A percentile compares a stretch with the other conserved stretches of the same genome.
These are phyloP conservation scores for Melipona bicolor DNA, from an alignment of 2,888 invertebrate genomes.

Conservation along the genomic window DNA sequence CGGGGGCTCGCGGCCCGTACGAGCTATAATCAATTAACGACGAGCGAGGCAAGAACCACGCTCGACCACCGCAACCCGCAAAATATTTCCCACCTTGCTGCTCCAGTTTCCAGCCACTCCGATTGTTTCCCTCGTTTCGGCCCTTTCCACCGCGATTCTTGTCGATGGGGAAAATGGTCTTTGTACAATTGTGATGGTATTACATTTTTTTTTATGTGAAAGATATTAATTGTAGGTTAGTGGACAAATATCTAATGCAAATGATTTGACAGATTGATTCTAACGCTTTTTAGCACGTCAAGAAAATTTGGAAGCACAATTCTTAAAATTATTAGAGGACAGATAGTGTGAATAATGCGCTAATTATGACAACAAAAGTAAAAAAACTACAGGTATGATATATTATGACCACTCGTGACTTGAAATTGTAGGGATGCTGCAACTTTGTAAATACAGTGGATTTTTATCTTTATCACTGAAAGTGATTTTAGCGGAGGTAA, in stretches of 20 bases:
- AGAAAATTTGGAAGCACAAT: background rate
- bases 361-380: background rate
- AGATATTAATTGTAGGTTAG: background rate
- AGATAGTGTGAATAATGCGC: background rate
- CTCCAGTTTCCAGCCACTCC: conserved; percentile 54
- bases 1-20: conserved; percentile 67
- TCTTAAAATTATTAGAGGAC: background rate
- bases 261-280: background rate
- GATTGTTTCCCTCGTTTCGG: conserved; percentile 38
- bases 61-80: conserved; percentile 65
- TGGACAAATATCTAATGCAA: background rate
- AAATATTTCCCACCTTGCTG: conserved; percentile 73
- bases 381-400: background rate
- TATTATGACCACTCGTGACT: too few relatives aligned
- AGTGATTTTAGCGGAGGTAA: too few relatives aligned
- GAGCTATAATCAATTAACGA: conserved; percentile 81
- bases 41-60: conserved; percentile 76
- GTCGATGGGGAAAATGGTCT: conserved; percentile 34
- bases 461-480: too few relatives aligned
- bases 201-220: background rate
- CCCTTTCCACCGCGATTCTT: conserved; percentile 25
- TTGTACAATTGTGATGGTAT: background rate
- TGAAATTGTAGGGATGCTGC: too few relatives aligned
- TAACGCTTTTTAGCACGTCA: too few relatives aligned
- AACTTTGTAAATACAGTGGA: too few relatives aligned